A percentile compares a stretch with the other conserved stretches of the same genome.
These are phyloP conservation scores for Prietella phreatophila DNA, from an alignment of 2,113 vertebrate genomes.

Conservation along the genomic window DNA sequence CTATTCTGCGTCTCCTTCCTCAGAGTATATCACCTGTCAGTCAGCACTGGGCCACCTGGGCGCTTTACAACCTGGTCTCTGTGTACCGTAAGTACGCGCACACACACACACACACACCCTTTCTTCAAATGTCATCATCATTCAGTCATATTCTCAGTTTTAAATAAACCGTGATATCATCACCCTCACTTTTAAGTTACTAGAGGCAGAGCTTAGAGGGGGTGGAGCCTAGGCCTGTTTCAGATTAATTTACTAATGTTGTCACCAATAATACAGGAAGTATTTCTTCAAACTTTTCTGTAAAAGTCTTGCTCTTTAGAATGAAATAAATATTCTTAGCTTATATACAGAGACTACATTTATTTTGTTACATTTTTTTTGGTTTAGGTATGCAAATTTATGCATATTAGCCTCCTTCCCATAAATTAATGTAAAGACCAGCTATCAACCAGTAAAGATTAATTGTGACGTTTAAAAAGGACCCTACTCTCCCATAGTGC, in stretches of 20 bases:
- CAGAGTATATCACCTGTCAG: conserved; percentile 92
- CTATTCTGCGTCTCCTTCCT: conserved; percentile 95
- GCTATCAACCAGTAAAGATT: background rate
- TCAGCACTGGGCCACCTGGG: conserved; percentile 99
- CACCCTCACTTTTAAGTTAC: background rate
- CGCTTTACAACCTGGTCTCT: conserved; percentile 93
- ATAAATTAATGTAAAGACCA: background rate
- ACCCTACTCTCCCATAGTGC: background rate
- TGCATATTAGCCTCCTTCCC: background rate
- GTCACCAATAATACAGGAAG: background rate
- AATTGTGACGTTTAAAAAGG: background rate
- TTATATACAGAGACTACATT: background rate
- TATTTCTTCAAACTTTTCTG: background rate
- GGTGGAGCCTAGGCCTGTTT: background rate
- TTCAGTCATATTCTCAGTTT: background rate
- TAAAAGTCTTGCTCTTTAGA: background rate
- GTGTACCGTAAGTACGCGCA: conserved; percentile 90
- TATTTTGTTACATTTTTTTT: too few species aligned
- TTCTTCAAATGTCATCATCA: background rate
- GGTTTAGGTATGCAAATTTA: background rate
- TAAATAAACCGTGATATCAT: background rate
- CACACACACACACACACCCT: background rate
- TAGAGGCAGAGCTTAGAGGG: background rate
- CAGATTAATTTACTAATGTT: background rate
- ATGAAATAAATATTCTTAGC: background rate